These are phyloP conservation scores for Eulemur coronatus DNA, from an alignment of 2,797 vertebrate genomes.

Conservation along the genomic window DNA sequence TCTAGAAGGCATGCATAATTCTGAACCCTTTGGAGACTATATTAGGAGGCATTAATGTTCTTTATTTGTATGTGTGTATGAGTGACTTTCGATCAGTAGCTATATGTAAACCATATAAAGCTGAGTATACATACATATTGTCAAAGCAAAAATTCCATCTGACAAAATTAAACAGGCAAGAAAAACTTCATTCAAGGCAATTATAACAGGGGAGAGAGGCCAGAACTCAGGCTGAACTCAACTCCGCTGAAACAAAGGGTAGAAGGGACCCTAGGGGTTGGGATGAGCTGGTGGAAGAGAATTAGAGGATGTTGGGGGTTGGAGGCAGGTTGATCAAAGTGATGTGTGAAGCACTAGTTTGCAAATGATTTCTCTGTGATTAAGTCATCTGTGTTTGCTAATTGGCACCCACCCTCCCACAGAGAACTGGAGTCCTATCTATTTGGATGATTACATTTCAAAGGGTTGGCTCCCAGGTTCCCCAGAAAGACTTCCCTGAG, in stretches of 20 bases:
- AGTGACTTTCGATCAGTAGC: neutral
- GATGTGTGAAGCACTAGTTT: neutral
- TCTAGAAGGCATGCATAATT: neutral
- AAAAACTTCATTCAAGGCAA: neutral
- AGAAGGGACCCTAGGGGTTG: neutral
- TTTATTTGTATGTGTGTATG: neutral
- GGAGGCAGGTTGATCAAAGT: neutral
- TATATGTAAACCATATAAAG: neutral
- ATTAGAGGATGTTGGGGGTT: neutral
- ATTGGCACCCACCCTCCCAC: neutral
- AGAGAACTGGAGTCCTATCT: neutral
- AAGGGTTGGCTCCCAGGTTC: neutral
- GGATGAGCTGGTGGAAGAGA: neutral
- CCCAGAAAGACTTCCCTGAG: neutral
- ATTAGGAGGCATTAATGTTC: neutral
- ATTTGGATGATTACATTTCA: neutral
- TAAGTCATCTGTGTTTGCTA: neutral
- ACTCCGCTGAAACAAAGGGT: neutral
- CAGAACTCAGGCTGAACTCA: neutral
- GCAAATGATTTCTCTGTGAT: neutral
- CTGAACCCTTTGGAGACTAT: neutral
- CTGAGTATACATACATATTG: neutral
- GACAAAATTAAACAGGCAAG: neutral
- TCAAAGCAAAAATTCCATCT: neutral
- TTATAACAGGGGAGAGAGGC: neutral